Conservation (phyloP, 2,888 invertebrate genomes). For the Chirona hameri region DNA sequence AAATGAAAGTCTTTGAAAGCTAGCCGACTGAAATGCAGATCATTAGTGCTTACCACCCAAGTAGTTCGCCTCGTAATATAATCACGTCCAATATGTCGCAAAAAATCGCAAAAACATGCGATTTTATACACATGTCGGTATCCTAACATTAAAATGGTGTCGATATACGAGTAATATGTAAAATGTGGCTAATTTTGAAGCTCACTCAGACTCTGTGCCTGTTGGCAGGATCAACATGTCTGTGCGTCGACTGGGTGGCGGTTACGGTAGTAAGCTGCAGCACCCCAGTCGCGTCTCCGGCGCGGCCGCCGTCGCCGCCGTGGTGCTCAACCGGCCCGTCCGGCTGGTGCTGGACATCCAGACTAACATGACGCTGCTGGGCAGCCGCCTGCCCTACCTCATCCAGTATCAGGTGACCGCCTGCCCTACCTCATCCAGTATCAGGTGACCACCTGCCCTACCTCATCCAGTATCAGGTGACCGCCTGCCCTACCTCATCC, state of each 20-base stretch:
- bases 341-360: conserved; percentile 67
- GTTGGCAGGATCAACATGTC: conserved; percentile 60
- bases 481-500: too few species aligned
- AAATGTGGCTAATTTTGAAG: too few species aligned
- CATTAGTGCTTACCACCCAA: too few species aligned
- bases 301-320: conserved; percentile 67
- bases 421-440: too few species aligned
- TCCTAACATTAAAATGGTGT: too few species aligned
- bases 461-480: conserved; percentile 39
- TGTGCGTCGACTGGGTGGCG: conserved; percentile 73
- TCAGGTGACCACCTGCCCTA: conserved; percentile 37
- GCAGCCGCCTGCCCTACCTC: conserved; percentile 39
- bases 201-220: not conserved
- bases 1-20: too few species aligned
- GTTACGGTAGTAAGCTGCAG: conserved; percentile 70
- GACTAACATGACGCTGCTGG: conserved; percentile 58
- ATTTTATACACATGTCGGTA: too few species aligned
- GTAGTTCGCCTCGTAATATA: too few species aligned
- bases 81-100: too few species aligned
- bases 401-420: conserved; percentile 38
- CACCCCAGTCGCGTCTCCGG: conserved; percentile 58
- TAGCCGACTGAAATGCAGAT: too few species aligned
- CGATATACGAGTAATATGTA: too few species aligned
- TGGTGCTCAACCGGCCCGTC: conserved; percentile 62
- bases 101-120: too few species aligned